phyloP scores from a whole-genome alignment of 2,797 vertebrate species.

The Bucorvus abyssinicus region DNA sequence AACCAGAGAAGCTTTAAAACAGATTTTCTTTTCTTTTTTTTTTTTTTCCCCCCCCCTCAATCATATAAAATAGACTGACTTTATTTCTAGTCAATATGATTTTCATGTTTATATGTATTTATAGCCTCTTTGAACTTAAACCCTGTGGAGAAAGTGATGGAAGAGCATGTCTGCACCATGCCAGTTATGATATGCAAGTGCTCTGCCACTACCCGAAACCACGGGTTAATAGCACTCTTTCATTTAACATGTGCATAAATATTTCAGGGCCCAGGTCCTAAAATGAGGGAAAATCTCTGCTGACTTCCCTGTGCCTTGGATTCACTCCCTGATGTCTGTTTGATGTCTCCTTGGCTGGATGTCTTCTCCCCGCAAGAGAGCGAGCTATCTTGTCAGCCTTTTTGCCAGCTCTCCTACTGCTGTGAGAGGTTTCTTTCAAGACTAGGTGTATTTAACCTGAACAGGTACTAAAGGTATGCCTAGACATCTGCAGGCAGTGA shows the following conservation, averaged over 20 bases:
- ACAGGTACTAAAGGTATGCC: neutral
- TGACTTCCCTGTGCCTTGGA: neutral
- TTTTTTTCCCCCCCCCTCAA: neutral
- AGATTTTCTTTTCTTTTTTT: neutral
- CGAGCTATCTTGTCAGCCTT: rapidly evolving
- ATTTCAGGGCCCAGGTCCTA: neutral
- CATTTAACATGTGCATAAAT: neutral
- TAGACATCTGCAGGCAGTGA: neutral
- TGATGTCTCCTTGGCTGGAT: neutral
- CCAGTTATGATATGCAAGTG: neutral
- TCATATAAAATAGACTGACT: neutral
- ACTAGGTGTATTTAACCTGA: neutral
- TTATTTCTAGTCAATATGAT: neutral
- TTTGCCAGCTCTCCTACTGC: neutral
- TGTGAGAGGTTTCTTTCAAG: neutral
- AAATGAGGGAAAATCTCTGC: neutral
- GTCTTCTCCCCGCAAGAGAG: neutral
- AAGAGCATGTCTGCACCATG: neutral
- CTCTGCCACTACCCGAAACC: neutral
- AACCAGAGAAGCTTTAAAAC: neutral
- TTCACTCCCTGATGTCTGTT: neutral
- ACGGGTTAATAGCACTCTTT: neutral
- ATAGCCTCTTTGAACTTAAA: neutral
- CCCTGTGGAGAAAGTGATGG: neutral
- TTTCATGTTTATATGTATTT: neutral